phyloP scores from a whole-genome alignment of 2,113 vertebrate genomes.

The Alces alces region DNA sequence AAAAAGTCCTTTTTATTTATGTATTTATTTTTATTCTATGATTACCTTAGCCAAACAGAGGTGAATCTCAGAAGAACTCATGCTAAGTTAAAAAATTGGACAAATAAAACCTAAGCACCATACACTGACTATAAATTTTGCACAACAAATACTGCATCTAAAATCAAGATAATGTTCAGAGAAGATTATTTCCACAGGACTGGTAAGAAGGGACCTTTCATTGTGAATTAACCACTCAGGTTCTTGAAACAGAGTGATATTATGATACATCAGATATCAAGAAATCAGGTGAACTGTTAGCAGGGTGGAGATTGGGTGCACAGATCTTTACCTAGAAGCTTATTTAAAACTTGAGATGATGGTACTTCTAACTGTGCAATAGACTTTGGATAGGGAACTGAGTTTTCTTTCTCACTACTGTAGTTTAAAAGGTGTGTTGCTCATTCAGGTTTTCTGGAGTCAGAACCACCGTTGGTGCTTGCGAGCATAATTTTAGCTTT shows the following conservation, averaged over 20 bases:
- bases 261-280: neutral
- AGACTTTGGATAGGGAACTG: neutral
- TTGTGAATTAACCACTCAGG: neutral
- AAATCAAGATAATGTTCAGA: conserved; percentile 13
- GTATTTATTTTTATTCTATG: conserved; percentile 53
- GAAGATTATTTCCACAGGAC: neutral
- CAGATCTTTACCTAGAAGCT: neutral
- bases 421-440: neutral
- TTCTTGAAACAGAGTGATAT: conserved; percentile 27
- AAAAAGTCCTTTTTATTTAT: conserved; percentile 51
- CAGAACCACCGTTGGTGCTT: neutral
- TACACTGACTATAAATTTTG: conserved; percentile 27
- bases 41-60: conserved; percentile 45
- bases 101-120: conserved; percentile 43
- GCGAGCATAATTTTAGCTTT: neutral
- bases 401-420: neutral
- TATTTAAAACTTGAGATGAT: neutral
- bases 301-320: neutral
- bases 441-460: neutral
- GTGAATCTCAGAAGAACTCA: conserved; percentile 31
- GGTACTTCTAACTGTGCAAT: neutral
- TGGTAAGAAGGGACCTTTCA: conserved; percentile 49
- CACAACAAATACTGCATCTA: neutral
- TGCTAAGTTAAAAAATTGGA: conserved; percentile 38
- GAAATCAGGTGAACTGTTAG: neutral